These are phyloP conservation scores for Neoascia interrupta DNA, from an alignment of 2,888 invertebrate genomes.

Conservation along the genomic window DNA sequence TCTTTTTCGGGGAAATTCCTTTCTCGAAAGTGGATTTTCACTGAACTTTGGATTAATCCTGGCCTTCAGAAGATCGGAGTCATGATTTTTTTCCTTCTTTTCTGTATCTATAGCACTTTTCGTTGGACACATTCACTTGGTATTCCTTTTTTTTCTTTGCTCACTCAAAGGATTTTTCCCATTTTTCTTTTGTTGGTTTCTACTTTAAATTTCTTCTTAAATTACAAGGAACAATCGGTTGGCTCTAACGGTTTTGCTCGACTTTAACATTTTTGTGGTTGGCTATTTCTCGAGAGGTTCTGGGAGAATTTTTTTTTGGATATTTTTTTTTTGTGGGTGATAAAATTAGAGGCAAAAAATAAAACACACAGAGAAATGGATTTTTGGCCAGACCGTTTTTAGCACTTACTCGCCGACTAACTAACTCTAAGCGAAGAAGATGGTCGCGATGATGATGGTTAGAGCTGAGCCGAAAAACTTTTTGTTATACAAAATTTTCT, in stretches of 20 bases:
- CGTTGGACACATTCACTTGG: constrained; percentile 61
- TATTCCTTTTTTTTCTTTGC: constrained; percentile 19
- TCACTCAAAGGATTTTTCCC: constrained; percentile 43
- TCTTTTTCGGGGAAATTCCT: constrained; percentile 11
- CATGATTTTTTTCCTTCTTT: constrained; percentile 62
- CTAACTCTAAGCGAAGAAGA: constrained; percentile 68
- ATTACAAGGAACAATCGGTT: constrained; percentile 67
- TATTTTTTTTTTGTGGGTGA: constrained; percentile 44
- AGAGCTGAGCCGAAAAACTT: constrained; percentile 58
- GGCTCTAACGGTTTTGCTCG: constrained; percentile 40
- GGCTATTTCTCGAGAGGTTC: constrained; percentile 1
- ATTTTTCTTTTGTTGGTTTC: constrained; percentile 24
- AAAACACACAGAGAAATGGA: constrained; percentile 64
- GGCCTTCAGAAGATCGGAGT: constrained; percentile 63
- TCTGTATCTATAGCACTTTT: constrained; percentile 70
- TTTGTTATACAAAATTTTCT: constrained; percentile 61
- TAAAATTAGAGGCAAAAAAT: constrained; percentile 60
- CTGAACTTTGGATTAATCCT: constrained; percentile 12
- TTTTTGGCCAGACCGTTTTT: constrained; percentile 67
- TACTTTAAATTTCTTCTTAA: constrained; percentile 23
- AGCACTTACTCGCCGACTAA: constrained; percentile 69
- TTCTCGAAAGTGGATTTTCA: constrained; percentile 31
- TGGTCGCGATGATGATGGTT: constrained; percentile 62
- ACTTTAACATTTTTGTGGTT: constrained; percentile 37
- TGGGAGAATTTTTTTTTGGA: background rate